Evolutionary conservation across 2,797 vertebrate species (phyloP).

Genomic region (Acipenser transmontanus): DNA sequence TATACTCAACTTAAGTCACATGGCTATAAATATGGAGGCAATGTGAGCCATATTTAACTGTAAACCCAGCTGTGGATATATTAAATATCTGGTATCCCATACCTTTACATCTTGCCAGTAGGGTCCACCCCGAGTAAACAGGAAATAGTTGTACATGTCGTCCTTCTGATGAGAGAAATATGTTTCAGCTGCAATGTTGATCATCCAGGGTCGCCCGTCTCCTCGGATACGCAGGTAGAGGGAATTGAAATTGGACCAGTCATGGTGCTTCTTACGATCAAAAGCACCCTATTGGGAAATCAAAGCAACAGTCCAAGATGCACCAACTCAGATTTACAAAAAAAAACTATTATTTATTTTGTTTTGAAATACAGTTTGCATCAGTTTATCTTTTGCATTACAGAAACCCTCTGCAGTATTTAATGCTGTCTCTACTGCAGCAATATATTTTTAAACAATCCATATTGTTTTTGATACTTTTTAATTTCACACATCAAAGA

Average conservation of each 20-base stretch:
- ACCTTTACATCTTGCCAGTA: conserved; percentile 96
- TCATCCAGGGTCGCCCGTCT: conserved; percentile 93
- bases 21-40: too few relatives aligned
- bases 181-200: conserved; percentile 69
- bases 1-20: too few relatives aligned
- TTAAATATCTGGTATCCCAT: conserved; percentile 11
- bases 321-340: neutral
- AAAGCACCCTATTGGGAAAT: conserved; percentile 62
- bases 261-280: conserved; percentile 64
- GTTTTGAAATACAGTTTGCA: neutral
- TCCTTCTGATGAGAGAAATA: conserved; percentile 73
- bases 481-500: too few relatives aligned
- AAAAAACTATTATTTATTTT: neutral
- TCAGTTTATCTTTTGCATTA: neutral
- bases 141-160: conserved; percentile 87
- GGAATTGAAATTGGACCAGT: conserved; percentile 84
- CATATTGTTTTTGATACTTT: too few relatives aligned
- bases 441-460: too few relatives aligned
- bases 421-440: neutral
- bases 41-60: too few relatives aligned
- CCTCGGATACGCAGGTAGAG: conserved; percentile 82
- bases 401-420: neutral
- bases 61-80: too few relatives aligned
- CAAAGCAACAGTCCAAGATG: neutral
- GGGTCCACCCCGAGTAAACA: conserved; percentile 88